Conservation (phyloP, 2,113 vertebrate genomes). For the Actinemys pallida region DNA sequence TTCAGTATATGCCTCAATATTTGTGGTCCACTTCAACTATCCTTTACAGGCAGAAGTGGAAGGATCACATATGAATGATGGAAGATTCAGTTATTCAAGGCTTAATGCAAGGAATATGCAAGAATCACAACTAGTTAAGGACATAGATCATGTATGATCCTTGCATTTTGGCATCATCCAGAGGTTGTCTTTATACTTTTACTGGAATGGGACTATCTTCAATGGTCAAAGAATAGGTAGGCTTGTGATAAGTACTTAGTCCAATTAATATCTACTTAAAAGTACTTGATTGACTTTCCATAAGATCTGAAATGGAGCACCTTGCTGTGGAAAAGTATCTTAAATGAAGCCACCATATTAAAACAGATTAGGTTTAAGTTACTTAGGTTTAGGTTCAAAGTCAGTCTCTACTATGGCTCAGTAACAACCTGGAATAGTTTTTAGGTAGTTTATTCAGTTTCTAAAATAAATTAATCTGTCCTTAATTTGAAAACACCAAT, state of each 20-base stretch:
- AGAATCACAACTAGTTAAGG: neutral
- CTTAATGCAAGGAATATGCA: neutral
- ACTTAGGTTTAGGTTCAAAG: neutral
- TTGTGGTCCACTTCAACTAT: neutral
- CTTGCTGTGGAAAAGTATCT: neutral
- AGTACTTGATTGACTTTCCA: neutral
- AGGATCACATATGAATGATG: neutral
- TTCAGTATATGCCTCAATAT: neutral
- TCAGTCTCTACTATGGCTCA: neutral
- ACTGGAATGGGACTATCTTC: neutral
- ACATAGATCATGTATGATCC: neutral
- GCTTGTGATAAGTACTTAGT: neutral
- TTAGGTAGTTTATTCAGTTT: neutral
- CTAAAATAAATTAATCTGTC: slow-evolving; percentile 7
- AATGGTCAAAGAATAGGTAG: neutral
- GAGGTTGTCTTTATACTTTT: fast-evolving
- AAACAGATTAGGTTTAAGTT: neutral
- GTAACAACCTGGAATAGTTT: neutral
- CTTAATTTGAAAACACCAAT: slow-evolving; percentile 36
- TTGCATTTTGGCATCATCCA: neutral
- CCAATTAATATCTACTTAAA: fast-evolving
- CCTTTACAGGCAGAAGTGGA: neutral
- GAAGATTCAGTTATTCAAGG: neutral
- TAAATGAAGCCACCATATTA: neutral
- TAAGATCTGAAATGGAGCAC: neutral